phyloP scores from a whole-genome alignment of 2,113 vertebrate genomes.

The Turdus rufiventris region DNA sequence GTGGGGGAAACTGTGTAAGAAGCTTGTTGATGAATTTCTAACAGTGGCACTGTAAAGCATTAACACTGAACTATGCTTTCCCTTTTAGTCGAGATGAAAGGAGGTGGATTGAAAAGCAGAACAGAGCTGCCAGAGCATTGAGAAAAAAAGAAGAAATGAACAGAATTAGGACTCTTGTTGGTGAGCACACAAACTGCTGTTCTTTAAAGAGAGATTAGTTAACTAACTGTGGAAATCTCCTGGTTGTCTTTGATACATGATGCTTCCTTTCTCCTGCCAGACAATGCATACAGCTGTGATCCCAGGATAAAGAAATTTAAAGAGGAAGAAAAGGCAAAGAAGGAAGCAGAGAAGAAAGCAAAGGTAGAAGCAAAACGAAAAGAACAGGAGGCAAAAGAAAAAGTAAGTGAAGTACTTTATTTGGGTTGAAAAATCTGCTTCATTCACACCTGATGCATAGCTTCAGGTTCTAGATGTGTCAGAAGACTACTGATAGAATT shows the following conservation, averaged over 20 bases:
- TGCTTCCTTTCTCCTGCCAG: constrained; percentile 68
- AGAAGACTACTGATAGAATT: background rate
- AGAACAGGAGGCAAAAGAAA: constrained; percentile 93
- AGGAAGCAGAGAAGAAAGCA: constrained; percentile 98
- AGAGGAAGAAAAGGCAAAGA: constrained; percentile 95
- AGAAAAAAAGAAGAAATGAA: constrained; percentile 99
- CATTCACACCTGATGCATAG: background rate
- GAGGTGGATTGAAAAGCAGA: constrained; percentile 98
- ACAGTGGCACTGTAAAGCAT: background rate
- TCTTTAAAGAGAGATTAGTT: background rate
- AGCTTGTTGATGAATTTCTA: background rate
- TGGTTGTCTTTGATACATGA: background rate
- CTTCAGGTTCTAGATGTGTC: background rate
- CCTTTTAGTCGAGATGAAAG: constrained; percentile 90
- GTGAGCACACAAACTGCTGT: constrained; percentile 48
- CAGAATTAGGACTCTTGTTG: constrained; percentile 91
- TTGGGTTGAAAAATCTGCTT: background rate
- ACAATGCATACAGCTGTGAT: constrained; percentile 93
- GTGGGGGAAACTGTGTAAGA: background rate
- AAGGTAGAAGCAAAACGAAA: constrained; percentile 93
- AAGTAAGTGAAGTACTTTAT: constrained; percentile 72
- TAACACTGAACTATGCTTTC: background rate
- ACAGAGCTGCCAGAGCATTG: constrained; percentile 89
- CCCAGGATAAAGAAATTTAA: constrained; percentile 98
- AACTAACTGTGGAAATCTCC: background rate